Base-by-base conservation (phyloP, 2,888 invertebrate species). In the Dyspetes luteomarginatus region DNA sequence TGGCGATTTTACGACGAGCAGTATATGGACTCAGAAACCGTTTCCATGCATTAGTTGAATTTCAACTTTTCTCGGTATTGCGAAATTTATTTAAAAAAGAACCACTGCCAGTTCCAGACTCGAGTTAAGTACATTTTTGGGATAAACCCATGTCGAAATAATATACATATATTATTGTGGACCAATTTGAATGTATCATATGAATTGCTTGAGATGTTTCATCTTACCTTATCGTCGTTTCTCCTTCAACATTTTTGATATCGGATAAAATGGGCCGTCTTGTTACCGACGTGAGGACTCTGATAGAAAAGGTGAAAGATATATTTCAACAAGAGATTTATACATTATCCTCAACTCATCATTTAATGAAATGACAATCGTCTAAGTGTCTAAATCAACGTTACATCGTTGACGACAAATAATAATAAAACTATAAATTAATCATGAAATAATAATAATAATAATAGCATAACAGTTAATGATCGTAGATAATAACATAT, bases 301-400 rank as follows among this genome's bases (percentile, higher is more conserved):
- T 36, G n/a, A n/a, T 36, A 9, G 3, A 36, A 36, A 36, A 36
- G 4, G 15, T 48, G 48, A 48, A 48, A 17, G 17, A 4, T 17
- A 48, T 22, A 15, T 15, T 28, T 12, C 28, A 15, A 55, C 52
- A 68, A 4, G n/a, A 19, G 17, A 30, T 48, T 48, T 26, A 65
- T 64, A 41, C 62, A 28, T 69, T 58, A 67, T 83, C 80, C 79
- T 77, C 58, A 84, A 72, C 78, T 78, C 71, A 78, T 79, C 82
- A 84, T 86, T 87, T 86, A 85, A 86, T 86, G 85, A 85, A 87
- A 86, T 85, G 81, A 86, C 84, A 86, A 75, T 86, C 77, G 81
- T 83, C 82, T 87, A 83, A 82, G 69, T 82, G 60, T 75, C 83
- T 86, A 82, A n/a, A 80, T 81, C 83, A 83, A 83, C 78, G 82